Percentiles rank a stretch among this genome's conserved stretches.
phyloP scores from a whole-genome alignment of 53 echinoderm and acorn worm species.

The Luidia sarsii region DNA sequence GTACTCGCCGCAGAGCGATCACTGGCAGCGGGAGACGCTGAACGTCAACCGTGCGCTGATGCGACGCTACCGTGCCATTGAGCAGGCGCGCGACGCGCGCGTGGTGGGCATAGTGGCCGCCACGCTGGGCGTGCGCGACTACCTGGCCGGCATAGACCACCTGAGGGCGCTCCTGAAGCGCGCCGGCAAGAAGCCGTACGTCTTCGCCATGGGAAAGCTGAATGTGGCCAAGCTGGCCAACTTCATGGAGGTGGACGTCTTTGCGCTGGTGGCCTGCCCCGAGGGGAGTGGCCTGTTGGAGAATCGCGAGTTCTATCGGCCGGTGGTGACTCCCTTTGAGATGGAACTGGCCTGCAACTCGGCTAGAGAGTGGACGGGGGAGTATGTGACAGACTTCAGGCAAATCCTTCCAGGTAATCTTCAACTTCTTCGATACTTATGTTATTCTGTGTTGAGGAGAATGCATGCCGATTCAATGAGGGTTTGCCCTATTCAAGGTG shows the following conservation, averaged over 20 bases:
- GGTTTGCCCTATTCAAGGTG: too few relatives aligned
- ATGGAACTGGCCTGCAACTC: constrained; percentile 96
- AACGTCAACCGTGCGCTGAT: constrained; percentile 84
- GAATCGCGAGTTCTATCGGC: constrained; percentile 88
- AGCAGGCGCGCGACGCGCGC: constrained; percentile 86
- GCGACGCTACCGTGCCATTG: constrained; percentile 88
- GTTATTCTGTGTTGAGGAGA: background rate
- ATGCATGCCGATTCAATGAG: too few relatives aligned
- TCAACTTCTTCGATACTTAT: too few relatives aligned
- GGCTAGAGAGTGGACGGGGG: constrained; percentile 96
- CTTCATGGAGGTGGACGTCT: constrained; percentile 95
- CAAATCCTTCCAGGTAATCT: constrained; percentile 81
- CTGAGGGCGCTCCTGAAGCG: constrained; percentile 73
- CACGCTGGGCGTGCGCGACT: constrained; percentile 84
- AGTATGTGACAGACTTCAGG: constrained; percentile 89
- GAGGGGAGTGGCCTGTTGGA: constrained; percentile 94
- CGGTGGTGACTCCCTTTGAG: constrained; percentile 95
- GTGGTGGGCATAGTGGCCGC: constrained; percentile 90
- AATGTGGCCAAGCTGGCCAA: constrained; percentile 98
- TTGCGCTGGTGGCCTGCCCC: constrained; percentile 91
- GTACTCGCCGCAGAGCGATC: constrained; percentile 64
- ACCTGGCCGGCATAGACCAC: constrained; percentile 75
- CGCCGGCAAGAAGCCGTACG: constrained; percentile 90
- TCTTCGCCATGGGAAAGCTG: constrained; percentile 90
- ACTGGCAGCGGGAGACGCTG: constrained; percentile 70